Conservation (phyloP, 1,140 invertebrate species). For the Sarcophaga peregrina region DNA sequence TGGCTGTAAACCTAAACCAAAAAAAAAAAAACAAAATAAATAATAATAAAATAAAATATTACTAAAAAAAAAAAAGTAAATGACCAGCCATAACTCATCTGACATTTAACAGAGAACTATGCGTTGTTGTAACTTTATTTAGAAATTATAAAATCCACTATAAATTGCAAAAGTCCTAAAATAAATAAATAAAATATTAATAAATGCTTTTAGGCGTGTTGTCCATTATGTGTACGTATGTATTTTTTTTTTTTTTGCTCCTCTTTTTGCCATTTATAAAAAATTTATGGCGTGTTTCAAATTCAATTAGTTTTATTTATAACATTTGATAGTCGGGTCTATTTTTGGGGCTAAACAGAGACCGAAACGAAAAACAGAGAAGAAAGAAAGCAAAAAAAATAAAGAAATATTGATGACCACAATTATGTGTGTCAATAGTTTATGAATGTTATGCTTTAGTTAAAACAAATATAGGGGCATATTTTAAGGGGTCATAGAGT, state of each 20-base stretch:
- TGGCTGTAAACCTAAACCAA: too few species aligned
- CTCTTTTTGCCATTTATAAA: neutral
- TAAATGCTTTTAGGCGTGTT: neutral
- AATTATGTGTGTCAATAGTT: slow-evolving; percentile 15
- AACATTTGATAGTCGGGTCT: neutral
- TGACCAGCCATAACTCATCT: neutral
- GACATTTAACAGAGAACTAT: neutral
- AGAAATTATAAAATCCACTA: neutral
- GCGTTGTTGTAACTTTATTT: slow-evolving; percentile 2
- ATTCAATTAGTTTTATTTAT: slow-evolving; percentile 4
- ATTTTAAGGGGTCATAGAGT: neutral
- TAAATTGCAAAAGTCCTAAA: neutral
- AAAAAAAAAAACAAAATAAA: too few species aligned
- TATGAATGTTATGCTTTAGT: neutral
- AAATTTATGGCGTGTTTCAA: slow-evolving; percentile 4
- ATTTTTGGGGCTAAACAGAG: neutral
- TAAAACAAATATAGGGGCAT: neutral
- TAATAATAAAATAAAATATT: too few species aligned
- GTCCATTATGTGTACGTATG: neutral
- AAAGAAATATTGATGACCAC: neutral
- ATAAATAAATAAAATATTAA: neutral
- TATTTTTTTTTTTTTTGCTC: neutral
- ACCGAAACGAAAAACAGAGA: too few species aligned
- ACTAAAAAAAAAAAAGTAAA: neutral
- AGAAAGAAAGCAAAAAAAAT: neutral